Evolutionary conservation across 2,888 invertebrate species (phyloP), one percentile per base, ranked within the genome.

Genomic region (Drosophila cognata): DNA sequence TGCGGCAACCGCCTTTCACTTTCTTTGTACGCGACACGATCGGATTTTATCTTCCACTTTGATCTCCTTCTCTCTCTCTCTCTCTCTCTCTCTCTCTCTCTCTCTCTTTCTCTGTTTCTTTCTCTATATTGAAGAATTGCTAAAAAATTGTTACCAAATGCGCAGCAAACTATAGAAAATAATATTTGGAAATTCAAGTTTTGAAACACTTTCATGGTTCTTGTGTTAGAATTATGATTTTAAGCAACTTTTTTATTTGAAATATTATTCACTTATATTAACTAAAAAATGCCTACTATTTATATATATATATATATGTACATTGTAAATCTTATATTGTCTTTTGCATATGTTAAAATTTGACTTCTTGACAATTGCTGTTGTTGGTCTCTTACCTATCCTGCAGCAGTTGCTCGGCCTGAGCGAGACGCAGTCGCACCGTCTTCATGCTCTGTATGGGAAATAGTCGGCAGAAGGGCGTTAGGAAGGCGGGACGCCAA

Each of bases 381-480:
- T 43, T 16, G 16, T 43, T 31, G 5, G 31, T 43, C 7, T 8
- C 95, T 95, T 93, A 96, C 96, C 94, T 94, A 92, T 96, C 96
- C 79, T 95, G 94, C 65, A 98, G 94, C 60, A 98, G 93, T 74
- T 95, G 94, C 89, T 96, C 96, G 55, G 96, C 95, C 18, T 96
- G 94, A 71, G 95, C 94, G 82, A 97, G 94, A 74, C 97, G 94
- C 84, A 98, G 93, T 71, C 98, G 94, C 31, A 98, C 97, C 76
- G 97, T 95, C 93, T 98, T 98, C 96, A 97, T 96, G 79, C 96
- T 96, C 92, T 98, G 98, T 92, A 97, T 96, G 16, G 98, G 98
- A 93, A 97, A 98, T 82, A 97, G 94, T 91, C 95, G 95, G 94
- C 98, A 98, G 94, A 97, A 96, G 77, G 95, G 95, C 65, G 95